Base-by-base conservation (phyloP, 2,888 invertebrate genomes). In the Glaucopsyche alexis region DNA sequence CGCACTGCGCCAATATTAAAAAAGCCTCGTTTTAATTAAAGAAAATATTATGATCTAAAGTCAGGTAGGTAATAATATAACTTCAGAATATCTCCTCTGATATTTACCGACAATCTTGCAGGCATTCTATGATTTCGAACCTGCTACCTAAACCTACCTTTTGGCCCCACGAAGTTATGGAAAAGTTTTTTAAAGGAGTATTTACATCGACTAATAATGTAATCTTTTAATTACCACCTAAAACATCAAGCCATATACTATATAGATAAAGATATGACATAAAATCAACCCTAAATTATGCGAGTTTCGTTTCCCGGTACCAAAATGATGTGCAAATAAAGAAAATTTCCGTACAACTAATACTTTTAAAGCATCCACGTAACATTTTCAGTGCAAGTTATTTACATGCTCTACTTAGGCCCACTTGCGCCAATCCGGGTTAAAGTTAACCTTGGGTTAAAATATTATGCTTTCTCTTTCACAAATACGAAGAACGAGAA, bases 91-190 rank as follows among this genome's bases (percentile, higher is more conserved):
- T 2, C 38, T 60, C 6, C 29, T 16, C 7, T 60, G 60, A 60
- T 60, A 60, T 60, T 60, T 29, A 60, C 60, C 29, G 29, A 38
- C 60, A 38, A 29, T 60, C 60, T 13, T 13, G 29, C 60, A 29
- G 60, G 38, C 16, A 42, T 66, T 66, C 66, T 42, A 42, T 65
- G 38, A 16, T 42, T 9, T 66, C 66, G 42, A 42, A 42, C 66
- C 66, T 16, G 42, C 66, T 42, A 42, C 42, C 40, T 66, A 16
- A 66, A 40, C 40, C 66, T 66, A 40, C 42, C n/a, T 42, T 66
- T 66, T 66, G 66, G 66, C 66, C 66, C 66, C 66, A 66, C 16
- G 11, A 16, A 42, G 42, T 66, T 2, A 66, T 16, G 16, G 42
- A 40, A 66, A 66, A 66, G 7, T 14, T 60, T 14, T 3, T 38